Conservation (phyloP, 2,888 invertebrate genomes). For the Protonemura montana region DNA sequence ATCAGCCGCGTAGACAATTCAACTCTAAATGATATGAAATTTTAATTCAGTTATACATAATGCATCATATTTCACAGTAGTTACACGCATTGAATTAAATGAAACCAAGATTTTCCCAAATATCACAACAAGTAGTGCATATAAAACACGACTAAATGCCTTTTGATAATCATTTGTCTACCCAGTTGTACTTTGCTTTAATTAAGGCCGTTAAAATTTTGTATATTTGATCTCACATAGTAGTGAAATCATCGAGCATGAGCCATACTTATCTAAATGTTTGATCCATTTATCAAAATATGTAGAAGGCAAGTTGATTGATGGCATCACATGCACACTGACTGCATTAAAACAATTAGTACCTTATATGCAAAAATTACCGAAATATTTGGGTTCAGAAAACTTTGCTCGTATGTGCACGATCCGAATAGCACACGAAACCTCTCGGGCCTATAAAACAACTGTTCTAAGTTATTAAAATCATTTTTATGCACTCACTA, state of each 20-base stretch:
- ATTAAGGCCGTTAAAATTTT: neutral
- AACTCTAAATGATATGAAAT: neutral
- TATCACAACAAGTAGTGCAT: neutral
- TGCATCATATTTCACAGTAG: neutral
- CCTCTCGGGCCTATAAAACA: neutral
- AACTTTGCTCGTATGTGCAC: neutral
- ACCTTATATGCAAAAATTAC: neutral
- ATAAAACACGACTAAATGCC: neutral
- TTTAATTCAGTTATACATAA: neutral
- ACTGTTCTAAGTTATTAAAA: neutral
- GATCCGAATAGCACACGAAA: neutral
- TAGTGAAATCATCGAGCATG: neutral
- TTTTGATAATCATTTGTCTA: neutral
- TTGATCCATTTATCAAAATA: slow-evolving; percentile 15
- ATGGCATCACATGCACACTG: neutral
- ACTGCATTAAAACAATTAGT: slow-evolving; percentile 9
- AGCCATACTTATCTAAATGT: neutral
- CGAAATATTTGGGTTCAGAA: neutral
- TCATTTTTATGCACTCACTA: neutral
- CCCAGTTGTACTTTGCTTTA: neutral
- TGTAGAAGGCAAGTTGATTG: neutral
- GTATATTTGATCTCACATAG: neutral
- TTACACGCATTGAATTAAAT: neutral
- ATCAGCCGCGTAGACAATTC: no score
- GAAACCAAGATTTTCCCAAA: neutral